Evolutionary conservation across 2,797 vertebrate species (phyloP).

Genomic region (Gymnoscopelus braueri): DNA sequence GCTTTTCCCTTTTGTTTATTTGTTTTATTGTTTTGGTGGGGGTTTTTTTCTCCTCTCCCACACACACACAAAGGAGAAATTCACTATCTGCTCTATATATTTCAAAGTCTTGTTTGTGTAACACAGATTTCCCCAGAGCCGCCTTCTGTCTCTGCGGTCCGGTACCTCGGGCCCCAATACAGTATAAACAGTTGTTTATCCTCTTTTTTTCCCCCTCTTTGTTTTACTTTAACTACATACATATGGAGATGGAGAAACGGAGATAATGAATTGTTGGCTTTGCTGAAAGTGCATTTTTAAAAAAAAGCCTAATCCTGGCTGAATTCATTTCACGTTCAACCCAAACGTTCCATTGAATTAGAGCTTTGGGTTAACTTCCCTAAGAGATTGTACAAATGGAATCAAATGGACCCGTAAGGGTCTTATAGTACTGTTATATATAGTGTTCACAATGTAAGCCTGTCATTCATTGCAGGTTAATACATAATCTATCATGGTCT

Average conservation of each 20-base stretch:
- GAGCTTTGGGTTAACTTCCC: too few species aligned
- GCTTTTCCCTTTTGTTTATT: constrained; percentile 18
- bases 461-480: too few species aligned
- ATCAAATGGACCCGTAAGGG: too few species aligned
- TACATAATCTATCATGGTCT: too few species aligned
- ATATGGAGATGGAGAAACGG: background rate
- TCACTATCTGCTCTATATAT: constrained; percentile 19
- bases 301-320: background rate
- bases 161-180: constrained; percentile 12
- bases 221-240: background rate
- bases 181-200: constrained; percentile 14
- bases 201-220: background rate
- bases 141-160: constrained; percentile 15
- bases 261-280: background rate
- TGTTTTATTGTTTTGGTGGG: background rate
- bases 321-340: background rate
- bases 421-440: too few species aligned
- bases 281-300: background rate
- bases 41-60: too few species aligned
- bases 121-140: constrained; percentile 20
- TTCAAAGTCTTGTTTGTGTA: constrained; percentile 12
- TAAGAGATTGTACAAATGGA: too few species aligned
- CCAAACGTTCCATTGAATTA: background rate
- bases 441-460: too few species aligned
- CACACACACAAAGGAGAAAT: constrained; percentile 15